A percentile compares a stretch with the other conserved stretches of the same genome.
Evolutionary conservation across 1,140 invertebrate species (phyloP).

Genomic region (Diorhabda sublineata): DNA sequence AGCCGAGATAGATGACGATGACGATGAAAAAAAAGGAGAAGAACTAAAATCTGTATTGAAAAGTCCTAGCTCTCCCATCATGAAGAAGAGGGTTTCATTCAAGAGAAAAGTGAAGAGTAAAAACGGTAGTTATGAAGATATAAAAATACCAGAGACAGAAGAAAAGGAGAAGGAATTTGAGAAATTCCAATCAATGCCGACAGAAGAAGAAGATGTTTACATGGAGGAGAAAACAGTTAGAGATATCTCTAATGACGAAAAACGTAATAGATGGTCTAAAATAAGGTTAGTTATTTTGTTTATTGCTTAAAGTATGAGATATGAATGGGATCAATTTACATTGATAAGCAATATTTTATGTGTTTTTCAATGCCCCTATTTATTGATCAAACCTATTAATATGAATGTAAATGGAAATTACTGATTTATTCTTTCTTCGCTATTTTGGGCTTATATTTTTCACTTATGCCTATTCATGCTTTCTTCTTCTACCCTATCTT

Average conservation of each 20-base stretch:
- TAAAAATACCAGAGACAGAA: slow-evolving; percentile 44
- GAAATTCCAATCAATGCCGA: slow-evolving; percentile 31
- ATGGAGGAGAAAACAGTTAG: slow-evolving; percentile 38
- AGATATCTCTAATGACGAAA: slow-evolving; percentile 38
- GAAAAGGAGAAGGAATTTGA: slow-evolving; percentile 19
- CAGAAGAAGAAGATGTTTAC: slow-evolving; percentile 36
- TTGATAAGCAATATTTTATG: background rate
- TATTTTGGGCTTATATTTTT: too few relatives aligned
- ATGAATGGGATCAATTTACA: background rate
- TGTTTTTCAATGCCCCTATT: background rate
- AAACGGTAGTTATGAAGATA: slow-evolving; percentile 44
- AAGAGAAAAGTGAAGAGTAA: slow-evolving; percentile 37
- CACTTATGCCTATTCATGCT: too few relatives aligned
- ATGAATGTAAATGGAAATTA: too few relatives aligned
- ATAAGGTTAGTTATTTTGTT: slow-evolving; percentile 34
- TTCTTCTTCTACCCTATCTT: too few relatives aligned
- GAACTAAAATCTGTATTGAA: slow-evolving; percentile 30
- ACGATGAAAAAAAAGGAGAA: background rate
- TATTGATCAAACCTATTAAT: too few relatives aligned
- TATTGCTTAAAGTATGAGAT: background rate
- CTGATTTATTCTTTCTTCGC: too few relatives aligned
- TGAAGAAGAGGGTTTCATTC: slow-evolving; percentile 49
- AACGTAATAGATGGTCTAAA: slow-evolving; percentile 44
- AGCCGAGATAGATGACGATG: slow-evolving; percentile 6
- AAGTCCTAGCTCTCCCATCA: slow-evolving; percentile 40